phyloP scores from a whole-genome alignment of 1,140 invertebrate genomes.

The Drosophila sulfurigaster region DNA sequence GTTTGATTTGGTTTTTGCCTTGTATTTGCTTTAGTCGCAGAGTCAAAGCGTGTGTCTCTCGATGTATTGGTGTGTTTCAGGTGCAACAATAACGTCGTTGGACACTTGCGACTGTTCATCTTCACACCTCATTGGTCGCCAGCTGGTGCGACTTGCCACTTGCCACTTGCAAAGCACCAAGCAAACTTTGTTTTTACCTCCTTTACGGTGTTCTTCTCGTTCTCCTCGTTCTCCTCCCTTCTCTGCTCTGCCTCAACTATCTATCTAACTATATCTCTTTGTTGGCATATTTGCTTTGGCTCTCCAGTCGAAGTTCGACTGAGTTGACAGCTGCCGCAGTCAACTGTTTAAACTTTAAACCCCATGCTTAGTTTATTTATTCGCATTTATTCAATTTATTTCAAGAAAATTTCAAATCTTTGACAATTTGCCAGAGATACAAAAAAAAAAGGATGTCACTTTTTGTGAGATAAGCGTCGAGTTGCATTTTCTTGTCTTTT shows the following conservation, averaged over 20 bases:
- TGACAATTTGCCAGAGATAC: slow-evolving; percentile 1
- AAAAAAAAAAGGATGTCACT: not conserved
- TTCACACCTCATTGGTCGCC: slow-evolving; percentile 78
- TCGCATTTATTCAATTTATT: slow-evolving; percentile 19
- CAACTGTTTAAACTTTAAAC: slow-evolving; percentile 35
- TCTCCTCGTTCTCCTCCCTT: not conserved
- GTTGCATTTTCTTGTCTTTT: not conserved
- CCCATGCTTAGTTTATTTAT: slow-evolving; percentile 32
- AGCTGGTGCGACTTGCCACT: slow-evolving; percentile 71
- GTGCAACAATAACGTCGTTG: slow-evolving; percentile 65
- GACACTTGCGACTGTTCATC: slow-evolving; percentile 81
- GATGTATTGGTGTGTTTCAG: slow-evolving; percentile 37
- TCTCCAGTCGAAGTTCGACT: slow-evolving; percentile 20
- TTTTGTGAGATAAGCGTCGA: not conserved
- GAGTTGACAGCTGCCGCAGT: slow-evolving; percentile 30
- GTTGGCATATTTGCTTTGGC: slow-evolving; percentile 48
- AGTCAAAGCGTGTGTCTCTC: slow-evolving; percentile 9
- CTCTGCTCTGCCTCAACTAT: slow-evolving; percentile 10
- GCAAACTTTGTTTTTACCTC: slow-evolving; percentile 44
- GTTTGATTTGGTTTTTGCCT: slow-evolving; percentile 78
- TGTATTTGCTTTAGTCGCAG: slow-evolving; percentile 67
- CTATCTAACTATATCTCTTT: slow-evolving; percentile 39
- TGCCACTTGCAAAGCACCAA: slow-evolving; percentile 54
- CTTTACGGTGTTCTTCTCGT: not conserved
- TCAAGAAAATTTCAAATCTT: slow-evolving; percentile 10